These are phyloP conservation scores for Stegana nigrithorax DNA, from an alignment of 2,888 invertebrate species.

Conservation along the genomic window DNA sequence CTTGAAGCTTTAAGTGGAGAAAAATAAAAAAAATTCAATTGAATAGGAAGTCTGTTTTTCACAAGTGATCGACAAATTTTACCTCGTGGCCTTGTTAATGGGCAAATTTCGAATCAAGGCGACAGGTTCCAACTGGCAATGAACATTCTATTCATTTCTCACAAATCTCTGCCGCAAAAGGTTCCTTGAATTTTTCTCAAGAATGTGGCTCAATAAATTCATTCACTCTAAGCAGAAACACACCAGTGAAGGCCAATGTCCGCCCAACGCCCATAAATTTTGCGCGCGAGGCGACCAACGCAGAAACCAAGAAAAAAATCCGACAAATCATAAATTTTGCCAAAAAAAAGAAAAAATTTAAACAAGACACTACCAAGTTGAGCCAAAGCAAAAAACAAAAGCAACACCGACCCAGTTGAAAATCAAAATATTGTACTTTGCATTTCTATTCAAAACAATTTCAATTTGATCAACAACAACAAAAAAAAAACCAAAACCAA, in stretches of 20 bases:
- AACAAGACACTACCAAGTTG: no score
- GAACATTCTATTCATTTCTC: background rate
- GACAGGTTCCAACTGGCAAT: no score
- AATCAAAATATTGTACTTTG: background rate
- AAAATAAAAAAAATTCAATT: no score
- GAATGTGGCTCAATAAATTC: background rate
- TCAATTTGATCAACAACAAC: background rate
- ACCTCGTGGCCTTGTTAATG: no score
- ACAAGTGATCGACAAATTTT: no score
- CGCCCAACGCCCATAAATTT: conserved; percentile 16
- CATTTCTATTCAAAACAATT: conserved; percentile 8
- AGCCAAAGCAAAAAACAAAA: background rate
- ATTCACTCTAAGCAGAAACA: background rate
- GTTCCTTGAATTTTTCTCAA: conserved; percentile 2
- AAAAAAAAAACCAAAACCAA: background rate
- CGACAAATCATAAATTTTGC: conserved; percentile 10
- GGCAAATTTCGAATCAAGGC: no score
- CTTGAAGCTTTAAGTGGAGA: no score
- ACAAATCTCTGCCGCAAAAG: background rate
- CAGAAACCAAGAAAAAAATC: background rate
- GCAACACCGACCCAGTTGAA: conserved; percentile 4
- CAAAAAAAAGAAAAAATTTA: conserved; percentile 6
- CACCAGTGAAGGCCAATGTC: conserved; percentile 13
- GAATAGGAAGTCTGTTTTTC: no score
- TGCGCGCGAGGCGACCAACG: background rate